Conservation (phyloP, 2,797 vertebrate genomes). For the Manis pentadactyla region DNA sequence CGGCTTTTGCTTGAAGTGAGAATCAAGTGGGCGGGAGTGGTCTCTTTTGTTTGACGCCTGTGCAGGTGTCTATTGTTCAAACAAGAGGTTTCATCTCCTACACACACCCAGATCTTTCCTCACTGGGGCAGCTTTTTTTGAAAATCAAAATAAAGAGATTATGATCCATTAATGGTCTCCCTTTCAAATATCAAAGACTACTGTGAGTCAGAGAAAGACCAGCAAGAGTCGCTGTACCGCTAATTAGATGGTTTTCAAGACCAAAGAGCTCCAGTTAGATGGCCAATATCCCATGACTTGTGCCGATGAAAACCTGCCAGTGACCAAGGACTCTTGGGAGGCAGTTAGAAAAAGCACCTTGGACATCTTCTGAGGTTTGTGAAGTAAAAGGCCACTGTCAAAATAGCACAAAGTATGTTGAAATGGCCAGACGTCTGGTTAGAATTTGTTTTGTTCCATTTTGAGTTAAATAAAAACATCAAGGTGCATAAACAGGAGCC, state of each 20-base stretch:
- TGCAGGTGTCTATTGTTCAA: conserved; percentile 67
- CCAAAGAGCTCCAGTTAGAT: not conserved
- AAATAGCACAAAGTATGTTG: not conserved
- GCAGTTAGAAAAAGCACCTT: not conserved
- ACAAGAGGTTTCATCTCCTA: conserved; percentile 17
- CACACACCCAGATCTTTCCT: conserved; percentile 77
- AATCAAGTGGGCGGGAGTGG: conserved; percentile 44
- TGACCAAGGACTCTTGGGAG: not conserved
- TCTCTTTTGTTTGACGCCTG: conserved; percentile 56
- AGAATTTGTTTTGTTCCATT: conserved; percentile 13
- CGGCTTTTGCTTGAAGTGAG: conserved; percentile 66
- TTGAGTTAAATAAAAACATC: not conserved
- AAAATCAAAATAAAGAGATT: conserved; percentile 74
- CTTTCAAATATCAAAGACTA: conserved; percentile 72
- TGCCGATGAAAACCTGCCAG: not conserved
- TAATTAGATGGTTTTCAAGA: conserved; percentile 5
- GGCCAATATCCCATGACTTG: not conserved
- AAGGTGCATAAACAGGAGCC: not conserved
- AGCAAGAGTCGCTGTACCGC: not conserved
- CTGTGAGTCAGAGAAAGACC: conserved; percentile 58
- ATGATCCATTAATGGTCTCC: conserved; percentile 61
- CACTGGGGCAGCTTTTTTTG: conserved; percentile 61
- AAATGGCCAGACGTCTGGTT: not conserved
- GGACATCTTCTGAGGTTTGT: not conserved
- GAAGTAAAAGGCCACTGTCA: not conserved